Conservation (phyloP, 2,888 invertebrate species). For the Dryobota labecula region DNA sequence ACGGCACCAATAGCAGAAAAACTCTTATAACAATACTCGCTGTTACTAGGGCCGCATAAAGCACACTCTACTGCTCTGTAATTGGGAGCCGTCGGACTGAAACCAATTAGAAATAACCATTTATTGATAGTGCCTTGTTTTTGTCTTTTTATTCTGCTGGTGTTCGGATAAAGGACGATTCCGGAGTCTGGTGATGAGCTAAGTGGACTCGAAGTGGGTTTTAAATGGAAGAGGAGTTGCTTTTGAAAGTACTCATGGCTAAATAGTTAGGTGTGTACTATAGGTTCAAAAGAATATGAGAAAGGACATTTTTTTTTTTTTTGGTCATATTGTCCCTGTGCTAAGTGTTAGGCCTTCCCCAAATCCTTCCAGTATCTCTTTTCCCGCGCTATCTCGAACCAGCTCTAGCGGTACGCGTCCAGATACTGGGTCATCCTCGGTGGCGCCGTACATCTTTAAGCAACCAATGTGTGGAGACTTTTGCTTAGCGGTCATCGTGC, state of each 20-base stretch:
- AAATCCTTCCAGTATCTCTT: no score
- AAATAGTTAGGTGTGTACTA: not conserved
- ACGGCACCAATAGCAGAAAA: not conserved
- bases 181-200: not conserved
- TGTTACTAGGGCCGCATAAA: conserved; percentile 41
- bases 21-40: conserved; percentile 4
- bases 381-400: no score
- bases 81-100: conserved; percentile 67
- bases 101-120: conserved; percentile 68
- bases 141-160: conserved; percentile 34
- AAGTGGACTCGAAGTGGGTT: not conserved
- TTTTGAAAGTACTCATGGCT: not conserved
- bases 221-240: not conserved
- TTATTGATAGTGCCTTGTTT: conserved; percentile 57
- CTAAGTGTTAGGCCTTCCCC: no score
- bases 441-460: no score
- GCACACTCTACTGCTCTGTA: conserved; percentile 55
- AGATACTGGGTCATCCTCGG: no score
- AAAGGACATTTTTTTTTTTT: no score
- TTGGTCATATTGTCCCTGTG: no score
- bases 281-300: not conserved
- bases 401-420: no score
- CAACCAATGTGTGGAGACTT: no score
- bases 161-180: conserved; percentile 6
- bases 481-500: no score